phyloP scores from a whole-genome alignment of 2,888 invertebrate species.

The Caenorhabditis plicata region DNA sequence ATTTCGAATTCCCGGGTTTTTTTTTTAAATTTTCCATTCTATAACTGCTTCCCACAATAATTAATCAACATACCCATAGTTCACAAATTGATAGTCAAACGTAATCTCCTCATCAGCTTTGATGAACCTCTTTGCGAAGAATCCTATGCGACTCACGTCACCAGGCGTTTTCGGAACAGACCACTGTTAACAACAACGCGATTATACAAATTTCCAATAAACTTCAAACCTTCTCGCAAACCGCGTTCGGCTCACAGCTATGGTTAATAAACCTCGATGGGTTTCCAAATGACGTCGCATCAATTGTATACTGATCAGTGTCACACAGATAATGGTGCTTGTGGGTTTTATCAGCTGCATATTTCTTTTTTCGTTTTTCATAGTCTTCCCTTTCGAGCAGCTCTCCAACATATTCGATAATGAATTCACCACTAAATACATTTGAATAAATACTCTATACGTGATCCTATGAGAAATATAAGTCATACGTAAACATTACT shows the following conservation, averaged over 20 bases:
- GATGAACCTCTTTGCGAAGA: conserved; percentile 86
- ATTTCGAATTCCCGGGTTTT: too few relatives aligned
- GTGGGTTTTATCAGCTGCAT: conserved; percentile 74
- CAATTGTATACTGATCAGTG: conserved; percentile 87
- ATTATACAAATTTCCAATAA: too few relatives aligned
- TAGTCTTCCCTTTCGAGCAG: conserved; percentile 70
- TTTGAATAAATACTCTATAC: too few relatives aligned
- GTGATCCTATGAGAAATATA: too few relatives aligned
- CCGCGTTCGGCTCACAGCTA: conserved; percentile 96
- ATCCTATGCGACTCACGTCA: conserved; percentile 75
- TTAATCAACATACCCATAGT: conserved; percentile 78
- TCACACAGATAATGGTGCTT: conserved; percentile 95
- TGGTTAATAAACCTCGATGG: conserved; percentile 97
- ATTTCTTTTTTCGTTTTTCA: conserved; percentile 27
- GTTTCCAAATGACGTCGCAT: conserved; percentile 93
- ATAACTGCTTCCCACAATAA: too few relatives aligned
- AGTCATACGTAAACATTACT: too few relatives aligned
- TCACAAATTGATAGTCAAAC: conserved; percentile 96
- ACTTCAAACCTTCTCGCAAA: conserved; percentile 99
- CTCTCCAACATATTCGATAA: conserved; percentile 98
- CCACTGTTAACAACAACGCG: too few relatives aligned
- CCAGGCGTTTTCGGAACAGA: conserved; percentile 36
- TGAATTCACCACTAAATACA: conserved; percentile 82
- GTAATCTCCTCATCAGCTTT: conserved; percentile 89
- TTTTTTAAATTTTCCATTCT: background rate